Conservation (phyloP, 2,888 invertebrate species). For the Proisotoma minuta region DNA sequence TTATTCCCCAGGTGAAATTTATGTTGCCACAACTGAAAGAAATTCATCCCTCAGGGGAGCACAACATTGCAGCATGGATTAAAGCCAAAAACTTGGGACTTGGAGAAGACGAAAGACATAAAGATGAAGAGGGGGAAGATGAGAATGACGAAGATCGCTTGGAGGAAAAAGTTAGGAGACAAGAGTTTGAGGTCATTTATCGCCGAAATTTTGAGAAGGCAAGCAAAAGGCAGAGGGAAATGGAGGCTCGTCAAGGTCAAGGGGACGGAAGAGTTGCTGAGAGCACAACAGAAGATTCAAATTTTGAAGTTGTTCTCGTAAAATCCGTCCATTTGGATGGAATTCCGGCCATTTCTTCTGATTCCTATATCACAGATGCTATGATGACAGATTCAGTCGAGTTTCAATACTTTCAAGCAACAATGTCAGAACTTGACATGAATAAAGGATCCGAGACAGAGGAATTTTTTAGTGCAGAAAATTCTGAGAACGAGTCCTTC, state of each 20-base stretch:
- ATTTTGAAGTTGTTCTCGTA: not conserved
- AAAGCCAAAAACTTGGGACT: not conserved
- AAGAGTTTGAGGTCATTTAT: not conserved
- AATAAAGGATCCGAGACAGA: too few relatives aligned
- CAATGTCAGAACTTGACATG: too few relatives aligned
- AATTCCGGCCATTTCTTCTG: not conserved
- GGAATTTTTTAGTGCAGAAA: too few relatives aligned
- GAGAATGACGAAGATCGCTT: conserved; percentile 5
- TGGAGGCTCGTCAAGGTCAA: not conserved
- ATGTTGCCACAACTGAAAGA: conserved; percentile 31
- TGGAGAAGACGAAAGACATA: conserved; percentile 4
- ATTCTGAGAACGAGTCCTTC: too few relatives aligned
- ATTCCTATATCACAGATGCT: not conserved
- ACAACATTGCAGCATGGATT: not conserved
- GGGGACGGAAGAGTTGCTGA: not conserved
- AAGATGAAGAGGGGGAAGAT: not conserved
- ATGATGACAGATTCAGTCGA: too few relatives aligned
- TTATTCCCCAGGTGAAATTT: conserved; percentile 23
- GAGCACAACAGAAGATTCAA: not conserved
- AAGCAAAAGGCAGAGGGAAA: not conserved
- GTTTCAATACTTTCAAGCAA: too few relatives aligned
- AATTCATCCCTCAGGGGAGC: conserved; percentile 23
- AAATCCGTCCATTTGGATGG: not conserved
- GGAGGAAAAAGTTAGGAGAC: not conserved
- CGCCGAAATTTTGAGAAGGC: not conserved